phyloP scores from a whole-genome alignment of 2,888 invertebrate species.

The Autographa gamma region DNA sequence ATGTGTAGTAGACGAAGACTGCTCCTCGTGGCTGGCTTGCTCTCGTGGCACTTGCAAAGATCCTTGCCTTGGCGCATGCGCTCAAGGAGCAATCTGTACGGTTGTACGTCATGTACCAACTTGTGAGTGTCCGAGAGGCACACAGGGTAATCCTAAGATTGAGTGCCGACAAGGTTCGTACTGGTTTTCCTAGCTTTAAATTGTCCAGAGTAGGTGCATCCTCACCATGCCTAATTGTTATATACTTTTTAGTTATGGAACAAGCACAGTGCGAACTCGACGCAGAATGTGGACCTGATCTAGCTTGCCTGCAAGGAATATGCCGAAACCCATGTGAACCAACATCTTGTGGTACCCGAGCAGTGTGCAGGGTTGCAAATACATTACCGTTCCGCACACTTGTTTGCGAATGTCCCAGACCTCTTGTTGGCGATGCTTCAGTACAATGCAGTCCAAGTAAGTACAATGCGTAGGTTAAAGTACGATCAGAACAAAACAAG shows the following conservation, averaged over 20 bases:
- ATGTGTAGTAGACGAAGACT: slow-evolving; percentile 93
- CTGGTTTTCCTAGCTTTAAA: not conserved
- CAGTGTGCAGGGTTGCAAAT: slow-evolving; percentile 95
- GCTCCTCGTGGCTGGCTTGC: slow-evolving; percentile 94
- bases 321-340: slow-evolving; percentile 95
- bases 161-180: slow-evolving; percentile 90
- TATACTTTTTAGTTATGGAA: slow-evolving; percentile 77
- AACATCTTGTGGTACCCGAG: slow-evolving; percentile 94
- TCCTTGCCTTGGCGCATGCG: slow-evolving; percentile 95
- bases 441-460: slow-evolving; percentile 94
- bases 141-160: slow-evolving; percentile 92
- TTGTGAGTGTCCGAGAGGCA: slow-evolving; percentile 95
- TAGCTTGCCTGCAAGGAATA: slow-evolving; percentile 94
- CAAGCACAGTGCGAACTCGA: slow-evolving; percentile 93
- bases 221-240: not conserved
- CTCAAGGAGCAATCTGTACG: slow-evolving; percentile 92
- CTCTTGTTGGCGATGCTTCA: slow-evolving; percentile 95
- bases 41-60: slow-evolving; percentile 93
- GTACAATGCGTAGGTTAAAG: slow-evolving; percentile 50
- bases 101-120: slow-evolving; percentile 93
- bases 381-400: slow-evolving; percentile 96
- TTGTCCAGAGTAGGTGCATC: too few relatives aligned
- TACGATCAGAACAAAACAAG: not conserved
- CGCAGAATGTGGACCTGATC: slow-evolving; percentile 95
- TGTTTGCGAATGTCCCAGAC: slow-evolving; percentile 95